Percentiles rank a stretch among this genome's conserved stretches.
phyloP scores from a whole-genome alignment of 2,888 invertebrate genomes.

The Synergus umbraculus region DNA sequence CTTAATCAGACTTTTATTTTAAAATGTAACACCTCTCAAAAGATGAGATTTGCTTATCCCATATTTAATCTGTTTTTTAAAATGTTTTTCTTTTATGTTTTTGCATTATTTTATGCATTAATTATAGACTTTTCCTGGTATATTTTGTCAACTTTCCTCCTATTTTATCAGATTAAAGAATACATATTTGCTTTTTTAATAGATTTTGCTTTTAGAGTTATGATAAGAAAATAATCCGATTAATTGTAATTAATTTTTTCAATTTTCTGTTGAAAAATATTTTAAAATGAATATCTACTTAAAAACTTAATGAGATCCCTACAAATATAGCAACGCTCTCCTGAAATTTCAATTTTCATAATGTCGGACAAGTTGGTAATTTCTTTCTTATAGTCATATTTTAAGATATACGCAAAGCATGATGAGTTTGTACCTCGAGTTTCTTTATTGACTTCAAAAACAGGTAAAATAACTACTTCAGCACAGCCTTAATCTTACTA shows the following conservation, averaged over 20 bases:
- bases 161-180: not conserved
- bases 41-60: not conserved
- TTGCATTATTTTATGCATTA: not conserved
- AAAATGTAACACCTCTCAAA: not conserved
- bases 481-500: constrained; percentile 2
- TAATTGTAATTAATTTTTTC: not conserved
- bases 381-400: not conserved
- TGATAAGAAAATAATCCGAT: constrained; percentile 5
- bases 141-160: constrained; percentile 14
- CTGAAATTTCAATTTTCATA: constrained; percentile 16
- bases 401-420: not conserved
- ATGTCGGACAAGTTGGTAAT: constrained; percentile 17
- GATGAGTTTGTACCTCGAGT: not conserved
- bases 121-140: not conserved
- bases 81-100: not conserved
- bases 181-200: not conserved
- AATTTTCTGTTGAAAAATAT: not conserved
- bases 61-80: not conserved
- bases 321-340: not conserved
- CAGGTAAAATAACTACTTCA: constrained; percentile 17
- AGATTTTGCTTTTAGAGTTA: not conserved
- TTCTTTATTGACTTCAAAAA: not conserved
- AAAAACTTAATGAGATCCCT: not conserved
- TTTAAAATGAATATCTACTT: not conserved
- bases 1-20: not conserved